Percentiles rank a stretch among this genome's conserved stretches.
These are phyloP conservation scores for Cotesia vestalis DNA, from an alignment of 1,140 invertebrate genomes.

Conservation along the genomic window DNA sequence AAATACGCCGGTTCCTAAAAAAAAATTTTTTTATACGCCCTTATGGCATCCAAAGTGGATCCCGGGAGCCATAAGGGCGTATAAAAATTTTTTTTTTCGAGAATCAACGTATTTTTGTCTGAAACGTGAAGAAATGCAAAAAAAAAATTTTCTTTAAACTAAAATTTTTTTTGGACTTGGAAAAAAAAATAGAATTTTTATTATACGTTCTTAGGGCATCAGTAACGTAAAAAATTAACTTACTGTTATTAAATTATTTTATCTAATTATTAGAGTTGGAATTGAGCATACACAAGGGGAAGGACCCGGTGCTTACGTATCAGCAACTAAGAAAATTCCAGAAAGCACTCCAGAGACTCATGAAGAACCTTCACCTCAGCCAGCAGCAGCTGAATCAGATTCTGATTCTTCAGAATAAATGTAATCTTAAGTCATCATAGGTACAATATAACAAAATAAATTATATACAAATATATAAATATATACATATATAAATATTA, in stretches of 20 bases:
- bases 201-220: no score
- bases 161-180: no score
- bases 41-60: no score
- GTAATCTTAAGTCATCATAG: background rate
- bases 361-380: conserved; percentile 42
- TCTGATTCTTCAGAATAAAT: conserved; percentile 59
- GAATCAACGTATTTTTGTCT: no score
- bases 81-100: no score
- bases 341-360: conserved; percentile 50
- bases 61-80: no score
- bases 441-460: conserved; percentile 3
- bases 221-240: no score
- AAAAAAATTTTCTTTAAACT: no score
- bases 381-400: conserved; percentile 50
- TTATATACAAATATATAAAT: background rate
- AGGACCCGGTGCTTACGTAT: conserved; percentile 77
- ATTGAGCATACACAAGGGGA: conserved; percentile 85
- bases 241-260: background rate
- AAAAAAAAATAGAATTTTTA: no score
- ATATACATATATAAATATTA: conserved; percentile 14
- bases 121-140: no score
- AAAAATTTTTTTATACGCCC: no score
- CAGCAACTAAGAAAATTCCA: conserved; percentile 69
- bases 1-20: no score
- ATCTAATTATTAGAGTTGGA: conserved; percentile 72